phyloP scores from a whole-genome alignment of 2,113 vertebrate genomes.

The Tricholaema leucomelas region DNA sequence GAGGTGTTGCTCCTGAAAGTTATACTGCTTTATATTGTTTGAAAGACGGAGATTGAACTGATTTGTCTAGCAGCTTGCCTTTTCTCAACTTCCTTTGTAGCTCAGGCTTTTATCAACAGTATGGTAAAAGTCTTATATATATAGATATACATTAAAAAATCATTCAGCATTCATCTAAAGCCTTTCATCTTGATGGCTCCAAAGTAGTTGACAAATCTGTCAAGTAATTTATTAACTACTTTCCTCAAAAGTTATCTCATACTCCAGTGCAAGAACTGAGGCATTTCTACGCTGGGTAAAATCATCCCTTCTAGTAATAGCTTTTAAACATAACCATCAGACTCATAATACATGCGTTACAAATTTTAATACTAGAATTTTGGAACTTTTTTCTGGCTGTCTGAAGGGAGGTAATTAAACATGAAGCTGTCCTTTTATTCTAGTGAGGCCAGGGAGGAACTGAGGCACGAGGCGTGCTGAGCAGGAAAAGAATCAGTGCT shows the following conservation, averaged over 20 bases:
- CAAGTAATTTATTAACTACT: slow-evolving; percentile 26
- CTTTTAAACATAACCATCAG: background rate
- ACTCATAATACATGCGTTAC: background rate
- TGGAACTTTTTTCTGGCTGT: background rate
- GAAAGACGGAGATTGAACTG: slow-evolving; percentile 65
- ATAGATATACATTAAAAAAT: background rate
- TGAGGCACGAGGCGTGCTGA: background rate
- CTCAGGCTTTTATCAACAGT: slow-evolving; percentile 45
- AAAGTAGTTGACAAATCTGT: slow-evolving; percentile 26
- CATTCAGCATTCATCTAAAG: slow-evolving; percentile 27
- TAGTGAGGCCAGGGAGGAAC: background rate
- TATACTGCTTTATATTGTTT: slow-evolving; percentile 66
- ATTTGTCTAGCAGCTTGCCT: slow-evolving; percentile 59
- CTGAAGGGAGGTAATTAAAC: background rate
- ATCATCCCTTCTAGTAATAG: background rate
- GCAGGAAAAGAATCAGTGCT: background rate
- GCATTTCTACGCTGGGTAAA: background rate
- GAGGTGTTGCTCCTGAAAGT: slow-evolving; percentile 66
- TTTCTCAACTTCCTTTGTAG: slow-evolving; percentile 38
- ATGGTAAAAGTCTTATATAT: slow-evolving; percentile 21
- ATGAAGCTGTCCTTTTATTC: background rate
- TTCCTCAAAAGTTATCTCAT: slow-evolving; percentile 4
- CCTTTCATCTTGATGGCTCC: slow-evolving; percentile 18
- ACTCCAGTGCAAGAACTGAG: background rate
- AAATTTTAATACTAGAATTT: background rate